These are phyloP conservation scores for Tholera decimalis DNA, from an alignment of 2,888 invertebrate genomes.

Conservation along the genomic window DNA sequence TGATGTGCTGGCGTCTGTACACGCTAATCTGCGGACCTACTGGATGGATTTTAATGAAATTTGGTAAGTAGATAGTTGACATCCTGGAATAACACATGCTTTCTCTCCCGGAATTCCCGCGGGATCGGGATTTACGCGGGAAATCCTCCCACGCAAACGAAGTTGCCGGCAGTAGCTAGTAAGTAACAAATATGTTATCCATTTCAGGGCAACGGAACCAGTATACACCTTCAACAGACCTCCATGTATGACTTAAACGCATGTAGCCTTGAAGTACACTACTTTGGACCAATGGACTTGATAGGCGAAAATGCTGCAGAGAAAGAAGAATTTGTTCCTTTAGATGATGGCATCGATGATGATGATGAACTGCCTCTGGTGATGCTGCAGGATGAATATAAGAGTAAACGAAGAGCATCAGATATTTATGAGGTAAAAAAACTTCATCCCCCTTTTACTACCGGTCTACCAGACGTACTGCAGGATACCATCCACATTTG, in stretches of 20 bases:
- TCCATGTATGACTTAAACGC: constrained; percentile 38
- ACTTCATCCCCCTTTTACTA: too few species aligned
- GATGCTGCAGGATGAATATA: constrained; percentile 58
- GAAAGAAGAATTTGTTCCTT: not conserved
- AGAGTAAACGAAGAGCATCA: constrained; percentile 7
- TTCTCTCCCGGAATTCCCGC: too few species aligned
- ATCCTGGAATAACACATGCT: too few species aligned
- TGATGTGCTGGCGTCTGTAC: too few species aligned
- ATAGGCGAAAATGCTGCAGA: not conserved
- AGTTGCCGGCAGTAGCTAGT: not conserved
- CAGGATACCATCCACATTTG: too few species aligned
- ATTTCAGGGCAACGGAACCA: constrained; percentile 54
- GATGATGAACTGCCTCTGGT: constrained; percentile 72
- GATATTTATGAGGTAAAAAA: constrained; percentile 12
- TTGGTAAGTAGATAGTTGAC: too few species aligned
- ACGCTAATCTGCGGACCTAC: too few species aligned
- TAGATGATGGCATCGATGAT: constrained; percentile 24
- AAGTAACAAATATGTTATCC: not conserved
- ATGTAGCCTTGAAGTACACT: constrained; percentile 25
- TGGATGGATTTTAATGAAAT: too few species aligned
- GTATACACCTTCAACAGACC: not conserved
- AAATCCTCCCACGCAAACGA: too few species aligned
- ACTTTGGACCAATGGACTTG: constrained; percentile 43
- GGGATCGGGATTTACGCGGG: too few species aligned
- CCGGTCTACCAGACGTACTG: too few species aligned